phyloP scores from a whole-genome alignment of 2,888 invertebrate genomes.

The Troides aeacus region DNA sequence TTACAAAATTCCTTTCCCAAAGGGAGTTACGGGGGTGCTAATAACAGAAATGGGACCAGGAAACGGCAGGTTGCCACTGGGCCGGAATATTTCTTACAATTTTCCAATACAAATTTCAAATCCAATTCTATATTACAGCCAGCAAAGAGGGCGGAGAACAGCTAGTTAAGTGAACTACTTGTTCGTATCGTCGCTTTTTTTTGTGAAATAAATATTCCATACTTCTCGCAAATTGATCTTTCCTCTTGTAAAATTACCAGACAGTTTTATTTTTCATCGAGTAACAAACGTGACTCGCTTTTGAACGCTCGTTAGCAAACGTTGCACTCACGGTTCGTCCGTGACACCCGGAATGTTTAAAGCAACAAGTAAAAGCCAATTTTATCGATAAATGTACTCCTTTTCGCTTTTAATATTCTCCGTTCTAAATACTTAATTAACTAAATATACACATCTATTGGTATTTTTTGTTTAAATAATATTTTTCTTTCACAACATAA shows the following conservation, averaged over 20 bases:
- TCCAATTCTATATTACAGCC: no score
- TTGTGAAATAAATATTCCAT: background rate
- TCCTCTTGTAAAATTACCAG: background rate
- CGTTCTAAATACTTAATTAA: background rate
- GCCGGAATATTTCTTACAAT: no score
- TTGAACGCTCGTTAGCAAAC: conserved; percentile 18
- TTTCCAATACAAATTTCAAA: no score
- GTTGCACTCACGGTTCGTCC: conserved; percentile 14
- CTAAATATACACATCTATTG: background rate
- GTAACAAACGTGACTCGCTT: conserved; percentile 6
- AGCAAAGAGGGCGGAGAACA: no score
- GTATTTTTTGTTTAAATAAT: background rate
- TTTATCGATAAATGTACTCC: background rate
- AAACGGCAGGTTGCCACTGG: no score
- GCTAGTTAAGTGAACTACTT: no score
- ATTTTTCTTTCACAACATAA: no score
- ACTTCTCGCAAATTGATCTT: conserved; percentile 1
- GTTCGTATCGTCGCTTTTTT: no score
- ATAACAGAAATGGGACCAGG: no score
- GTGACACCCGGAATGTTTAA: conserved; percentile 8
- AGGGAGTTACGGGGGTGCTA: no score
- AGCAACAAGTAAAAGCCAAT: conserved; percentile 18
- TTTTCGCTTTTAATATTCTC: conserved; percentile 1
- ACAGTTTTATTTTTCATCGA: background rate
- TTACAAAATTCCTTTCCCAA: no score